phyloP scores from a whole-genome alignment of 2,113 vertebrate genomes.

The Dasyornis broadbenti region DNA sequence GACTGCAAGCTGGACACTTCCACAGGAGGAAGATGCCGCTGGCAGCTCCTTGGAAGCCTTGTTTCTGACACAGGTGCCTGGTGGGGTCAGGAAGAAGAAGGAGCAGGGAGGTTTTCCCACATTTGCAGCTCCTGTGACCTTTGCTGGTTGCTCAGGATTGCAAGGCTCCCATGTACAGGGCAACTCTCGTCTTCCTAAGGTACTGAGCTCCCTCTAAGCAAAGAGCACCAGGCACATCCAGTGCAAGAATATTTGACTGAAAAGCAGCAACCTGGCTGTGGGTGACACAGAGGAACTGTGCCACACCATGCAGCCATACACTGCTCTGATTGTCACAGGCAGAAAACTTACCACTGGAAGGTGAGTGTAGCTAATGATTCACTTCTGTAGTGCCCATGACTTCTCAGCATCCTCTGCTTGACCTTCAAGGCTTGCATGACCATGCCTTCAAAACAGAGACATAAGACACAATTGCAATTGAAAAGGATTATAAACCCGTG shows the following conservation, averaged over 20 bases:
- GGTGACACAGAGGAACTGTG: background rate
- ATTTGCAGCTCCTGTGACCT: background rate
- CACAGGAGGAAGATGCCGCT: background rate
- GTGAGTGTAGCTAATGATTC: background rate
- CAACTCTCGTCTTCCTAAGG: background rate
- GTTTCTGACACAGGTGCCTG: background rate
- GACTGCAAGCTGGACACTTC: background rate
- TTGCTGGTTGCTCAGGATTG: background rate
- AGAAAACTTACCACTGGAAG: background rate
- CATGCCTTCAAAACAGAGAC: background rate
- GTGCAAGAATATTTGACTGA: background rate
- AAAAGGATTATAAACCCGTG: background rate
- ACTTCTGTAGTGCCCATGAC: background rate
- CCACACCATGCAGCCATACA: fast-evolving
- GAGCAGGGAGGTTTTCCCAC: background rate
- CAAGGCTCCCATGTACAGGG: background rate
- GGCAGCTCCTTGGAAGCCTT: background rate
- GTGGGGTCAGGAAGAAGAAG: background rate
- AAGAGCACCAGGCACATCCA: background rate
- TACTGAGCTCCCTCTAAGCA: background rate
- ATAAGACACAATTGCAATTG: background rate
- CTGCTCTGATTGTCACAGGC: background rate
- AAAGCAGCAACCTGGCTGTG: background rate
- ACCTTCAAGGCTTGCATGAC: background rate
- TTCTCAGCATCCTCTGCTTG: background rate